These are phyloP conservation scores for Dryocosmus kuriphilus DNA, from an alignment of 2,888 invertebrate species.

Conservation along the genomic window DNA sequence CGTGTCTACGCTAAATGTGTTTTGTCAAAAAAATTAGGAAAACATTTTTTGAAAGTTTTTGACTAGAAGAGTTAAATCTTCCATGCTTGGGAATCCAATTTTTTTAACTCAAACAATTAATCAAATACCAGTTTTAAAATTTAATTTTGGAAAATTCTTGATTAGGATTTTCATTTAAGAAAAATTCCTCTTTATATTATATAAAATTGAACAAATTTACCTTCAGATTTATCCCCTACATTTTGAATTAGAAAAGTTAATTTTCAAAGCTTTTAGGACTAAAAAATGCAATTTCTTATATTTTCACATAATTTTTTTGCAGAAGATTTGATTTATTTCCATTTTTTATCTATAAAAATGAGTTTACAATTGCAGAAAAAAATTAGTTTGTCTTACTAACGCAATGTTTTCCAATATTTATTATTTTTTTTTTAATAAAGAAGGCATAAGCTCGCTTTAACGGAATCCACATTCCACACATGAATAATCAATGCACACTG, in stretches of 20 bases:
- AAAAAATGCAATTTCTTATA: neutral
- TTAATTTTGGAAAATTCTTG: too few species aligned
- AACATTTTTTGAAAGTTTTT: too few species aligned
- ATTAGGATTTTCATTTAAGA: too few species aligned
- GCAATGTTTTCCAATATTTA: neutral
- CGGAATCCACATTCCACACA: neutral
- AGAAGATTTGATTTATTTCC: neutral
- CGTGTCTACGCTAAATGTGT: too few species aligned
- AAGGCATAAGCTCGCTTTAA: neutral
- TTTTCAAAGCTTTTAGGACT: neutral
- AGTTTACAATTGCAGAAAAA: neutral
- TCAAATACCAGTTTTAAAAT: too few species aligned
- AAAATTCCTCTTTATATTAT: too few species aligned
- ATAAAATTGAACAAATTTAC: too few species aligned
- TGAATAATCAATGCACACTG: neutral
- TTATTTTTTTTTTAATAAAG: neutral
- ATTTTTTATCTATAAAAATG: neutral
- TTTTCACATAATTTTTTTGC: neutral
- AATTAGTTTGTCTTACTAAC: fast-evolving
- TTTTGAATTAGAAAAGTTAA: neutral
- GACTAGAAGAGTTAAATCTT: too few species aligned
- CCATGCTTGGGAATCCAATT: too few species aligned
- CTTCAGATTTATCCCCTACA: too few species aligned
- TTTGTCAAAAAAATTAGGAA: too few species aligned
- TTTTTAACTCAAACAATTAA: too few species aligned